Conservation (phyloP, 2,797 vertebrate species). For the Gobio occitaniae region DNA sequence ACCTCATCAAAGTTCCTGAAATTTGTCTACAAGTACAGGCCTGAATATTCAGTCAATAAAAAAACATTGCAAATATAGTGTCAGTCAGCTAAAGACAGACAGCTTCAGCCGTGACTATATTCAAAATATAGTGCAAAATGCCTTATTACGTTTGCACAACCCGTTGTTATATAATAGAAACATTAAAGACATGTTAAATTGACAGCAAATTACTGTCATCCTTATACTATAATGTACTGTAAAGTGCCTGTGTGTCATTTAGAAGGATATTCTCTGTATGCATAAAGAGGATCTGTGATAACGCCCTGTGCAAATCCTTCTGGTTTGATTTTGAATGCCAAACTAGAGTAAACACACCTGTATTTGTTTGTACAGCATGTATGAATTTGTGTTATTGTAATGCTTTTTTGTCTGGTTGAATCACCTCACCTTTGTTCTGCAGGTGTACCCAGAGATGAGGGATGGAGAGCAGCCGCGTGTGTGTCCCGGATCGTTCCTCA, state of each 20-base stretch:
- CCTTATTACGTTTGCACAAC: not conserved
- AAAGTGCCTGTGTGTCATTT: not conserved
- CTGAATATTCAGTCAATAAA: not conserved
- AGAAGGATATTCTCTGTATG: not conserved
- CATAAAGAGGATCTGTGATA: not conserved
- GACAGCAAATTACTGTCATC: not conserved
- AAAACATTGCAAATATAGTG: not conserved
- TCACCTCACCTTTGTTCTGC: constrained; percentile 28
- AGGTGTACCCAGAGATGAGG: constrained; percentile 89
- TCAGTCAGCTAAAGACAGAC: not conserved
- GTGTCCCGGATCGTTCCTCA: constrained; percentile 89
- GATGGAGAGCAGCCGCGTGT: constrained; percentile 83
- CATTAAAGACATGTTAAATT: not conserved
- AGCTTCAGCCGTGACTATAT: not conserved
- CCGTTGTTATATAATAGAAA: not conserved
- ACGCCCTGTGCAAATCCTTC: not conserved
- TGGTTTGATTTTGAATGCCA: not conserved
- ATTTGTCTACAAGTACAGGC: not conserved
- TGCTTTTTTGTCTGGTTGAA: not conserved
- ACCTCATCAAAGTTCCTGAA: not conserved
- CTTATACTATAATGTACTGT: not conserved
- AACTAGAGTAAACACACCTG: constrained; percentile 35
- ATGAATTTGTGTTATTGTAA: constrained; percentile 5
- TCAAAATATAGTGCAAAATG: not conserved
- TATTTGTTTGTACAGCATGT: not conserved